Evolutionary conservation across 2,113 vertebrate genomes (phyloP), one percentile per base, ranked within the genome.

Genomic region (Alouatta palliata): DNA sequence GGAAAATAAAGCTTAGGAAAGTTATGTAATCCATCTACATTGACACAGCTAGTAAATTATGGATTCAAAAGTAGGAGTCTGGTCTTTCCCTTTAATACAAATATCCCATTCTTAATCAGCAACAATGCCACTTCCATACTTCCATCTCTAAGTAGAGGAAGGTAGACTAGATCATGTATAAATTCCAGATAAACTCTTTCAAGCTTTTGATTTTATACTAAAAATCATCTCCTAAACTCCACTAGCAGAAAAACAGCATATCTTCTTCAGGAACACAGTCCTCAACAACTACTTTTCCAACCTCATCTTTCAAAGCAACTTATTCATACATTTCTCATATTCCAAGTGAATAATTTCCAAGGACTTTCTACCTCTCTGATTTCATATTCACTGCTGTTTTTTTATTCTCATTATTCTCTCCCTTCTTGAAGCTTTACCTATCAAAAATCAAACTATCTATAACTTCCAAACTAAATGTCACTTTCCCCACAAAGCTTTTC

Each of bases 1-100:
- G 43, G 30, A 58, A 90, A 96, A 82, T 23, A 52, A 97, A 95
- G 19, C 56, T 96, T 84, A 90, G 71, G 30, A 94, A 90, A 84
- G 12, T 84, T 79, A 49, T 19, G 32, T 23, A 89, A 92, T 25
- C 76, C 30, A 70, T 35, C 23, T 79, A 95, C 64, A 8, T 90
- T 82, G 58, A 58, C 8, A 76, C 47, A 86, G 64, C 54, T 90
- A 49, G 64, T 70, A 83, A 84, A 81, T 45, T 30, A 27, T 47
- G 58, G 35, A 56, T 61, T 71, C 40, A 61, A 7, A 40, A 79
- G 27, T 19, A 70, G 6, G 21, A 79, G 17, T 79, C 71, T 73
- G 11, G 77, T 56, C 23, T 20, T 3, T 6, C 21, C 6, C 2
- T 16, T 66, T 56, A 68, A 12, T 43, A 86, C 45, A 66, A 96